Conservation (phyloP, 2,888 invertebrate species). For the Standfussiana lucernea region DNA sequence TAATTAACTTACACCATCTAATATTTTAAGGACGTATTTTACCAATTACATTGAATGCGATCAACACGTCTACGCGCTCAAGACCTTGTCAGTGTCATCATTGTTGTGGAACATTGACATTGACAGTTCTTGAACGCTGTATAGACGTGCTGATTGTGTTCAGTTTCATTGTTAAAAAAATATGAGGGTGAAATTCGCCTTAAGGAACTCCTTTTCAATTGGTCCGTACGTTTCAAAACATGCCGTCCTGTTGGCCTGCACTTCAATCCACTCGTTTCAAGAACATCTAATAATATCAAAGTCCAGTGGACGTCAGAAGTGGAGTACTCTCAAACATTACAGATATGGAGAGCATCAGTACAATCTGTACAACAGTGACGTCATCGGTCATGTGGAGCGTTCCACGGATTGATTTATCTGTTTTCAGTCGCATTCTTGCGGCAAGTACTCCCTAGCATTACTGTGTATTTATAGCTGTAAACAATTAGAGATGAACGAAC, state of each 20-base stretch:
- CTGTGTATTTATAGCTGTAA: constrained; percentile 72
- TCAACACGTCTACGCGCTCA: neutral
- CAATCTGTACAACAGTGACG: constrained; percentile 71
- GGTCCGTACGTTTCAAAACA: constrained; percentile 2
- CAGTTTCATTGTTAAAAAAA: neutral
- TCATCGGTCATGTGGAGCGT: constrained; percentile 74
- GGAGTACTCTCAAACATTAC: constrained; percentile 42
- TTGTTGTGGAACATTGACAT: neutral
- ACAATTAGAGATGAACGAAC: neutral
- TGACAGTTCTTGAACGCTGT: neutral
- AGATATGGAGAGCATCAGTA: constrained; percentile 49
- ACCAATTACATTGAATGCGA: neutral
- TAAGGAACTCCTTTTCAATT: constrained; percentile 8
- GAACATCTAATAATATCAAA: constrained; percentile 47
- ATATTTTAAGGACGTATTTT: neutral
- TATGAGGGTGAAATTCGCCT: neutral
- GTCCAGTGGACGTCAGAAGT: constrained; percentile 21
- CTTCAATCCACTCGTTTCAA: constrained; percentile 23
- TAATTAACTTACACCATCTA: neutral
- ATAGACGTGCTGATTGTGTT: neutral
- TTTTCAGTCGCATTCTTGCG: constrained; percentile 80
- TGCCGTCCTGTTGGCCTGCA: neutral
- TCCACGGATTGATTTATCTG: constrained; percentile 78
- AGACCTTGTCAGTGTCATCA: neutral
- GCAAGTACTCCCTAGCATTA: constrained; percentile 59